Base-by-base conservation (phyloP, 2,888 invertebrate genomes). In the Copidosoma aretas region DNA sequence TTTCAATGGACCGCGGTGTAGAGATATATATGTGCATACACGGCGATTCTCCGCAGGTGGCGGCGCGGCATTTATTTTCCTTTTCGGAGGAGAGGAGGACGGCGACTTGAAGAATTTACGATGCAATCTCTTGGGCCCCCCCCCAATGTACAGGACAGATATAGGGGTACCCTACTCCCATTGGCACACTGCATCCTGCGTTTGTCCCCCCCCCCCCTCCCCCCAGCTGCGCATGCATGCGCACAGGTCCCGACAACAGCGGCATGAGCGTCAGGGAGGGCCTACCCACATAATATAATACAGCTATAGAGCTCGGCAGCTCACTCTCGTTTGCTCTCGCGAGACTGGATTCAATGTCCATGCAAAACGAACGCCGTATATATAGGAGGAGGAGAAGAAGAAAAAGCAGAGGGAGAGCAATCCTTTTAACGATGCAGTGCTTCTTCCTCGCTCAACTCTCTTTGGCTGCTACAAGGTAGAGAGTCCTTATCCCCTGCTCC, bases 311-410 rank as follows among this genome's bases (percentile, higher is more conserved):
- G n/a, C n/a, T n/a, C n/a, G n/a, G n/a, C n/a, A n/a, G n/a, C n/a
- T n/a, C 43, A 2, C 43, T 46, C 15, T 17, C 8, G 1, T 46
- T 46, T 46, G 43, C 43, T 46, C 12, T 46, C 12, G 43, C 43
- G 58, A 24, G 49, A 25, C 24, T 21, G 56, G 63, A 64, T 64
- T 64, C 80, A 81, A 82, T 81, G 83, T 82, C 82, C 82, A 82
- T 82, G 82, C 82, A 82, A 83, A 82, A 81, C 80, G 81, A 82
- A 80, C 58, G 60, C 64, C 58, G 63, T 83, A 83, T 83, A 83
- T 83, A 83, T 82, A 82, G 81, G 22, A 49, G 32, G 57, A 43
- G 24, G 10, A 39, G 41, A 4, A 22, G 17, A 49, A n/a, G 49
- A 21, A 60, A 49, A 52, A 58, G 58, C 51, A 21, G 43, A 39